These are phyloP conservation scores for Ephialtes manifestator DNA, from an alignment of 2,888 invertebrate species.

Conservation along the genomic window DNA sequence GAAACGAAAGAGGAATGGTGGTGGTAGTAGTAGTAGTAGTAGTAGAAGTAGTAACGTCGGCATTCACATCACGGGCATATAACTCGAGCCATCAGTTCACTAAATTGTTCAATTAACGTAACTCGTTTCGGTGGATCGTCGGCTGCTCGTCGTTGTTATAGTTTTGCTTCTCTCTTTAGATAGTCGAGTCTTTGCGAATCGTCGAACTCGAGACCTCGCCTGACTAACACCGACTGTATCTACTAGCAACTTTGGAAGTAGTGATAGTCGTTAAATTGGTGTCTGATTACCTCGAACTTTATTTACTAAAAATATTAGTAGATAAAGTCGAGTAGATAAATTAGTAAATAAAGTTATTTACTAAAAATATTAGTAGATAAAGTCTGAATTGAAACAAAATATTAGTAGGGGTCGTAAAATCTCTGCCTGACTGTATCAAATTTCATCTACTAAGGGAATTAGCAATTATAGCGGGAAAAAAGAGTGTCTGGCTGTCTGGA, in stretches of 20 bases:
- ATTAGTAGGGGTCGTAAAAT: too few relatives aligned
- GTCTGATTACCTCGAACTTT: too few relatives aligned
- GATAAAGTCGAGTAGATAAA: too few relatives aligned
- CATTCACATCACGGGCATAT: background rate
- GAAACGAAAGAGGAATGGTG: background rate
- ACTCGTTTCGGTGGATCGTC: conserved; percentile 36
- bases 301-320: background rate
- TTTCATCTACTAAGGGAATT: too few relatives aligned
- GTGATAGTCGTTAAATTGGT: too few relatives aligned
- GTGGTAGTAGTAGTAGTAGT: too few relatives aligned
- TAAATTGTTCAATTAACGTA: conserved; percentile 48
- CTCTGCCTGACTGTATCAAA: too few relatives aligned
- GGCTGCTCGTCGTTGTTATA: background rate
- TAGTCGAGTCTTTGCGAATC: background rate
- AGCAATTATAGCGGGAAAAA: too few relatives aligned
- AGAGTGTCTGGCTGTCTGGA: too few relatives aligned
- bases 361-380: too few relatives aligned
- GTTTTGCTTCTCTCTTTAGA: conserved; percentile 17
- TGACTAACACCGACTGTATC: background rate
- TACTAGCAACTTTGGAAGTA: background rate
- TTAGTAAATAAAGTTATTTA: too few relatives aligned
- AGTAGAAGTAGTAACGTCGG: background rate
- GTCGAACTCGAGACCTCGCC: conserved; percentile 6
- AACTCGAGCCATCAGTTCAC: conserved; percentile 26
- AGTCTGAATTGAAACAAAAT: too few relatives aligned